phyloP scores from a whole-genome alignment of 2,888 invertebrate species.

The Endotricha flammealis region DNA sequence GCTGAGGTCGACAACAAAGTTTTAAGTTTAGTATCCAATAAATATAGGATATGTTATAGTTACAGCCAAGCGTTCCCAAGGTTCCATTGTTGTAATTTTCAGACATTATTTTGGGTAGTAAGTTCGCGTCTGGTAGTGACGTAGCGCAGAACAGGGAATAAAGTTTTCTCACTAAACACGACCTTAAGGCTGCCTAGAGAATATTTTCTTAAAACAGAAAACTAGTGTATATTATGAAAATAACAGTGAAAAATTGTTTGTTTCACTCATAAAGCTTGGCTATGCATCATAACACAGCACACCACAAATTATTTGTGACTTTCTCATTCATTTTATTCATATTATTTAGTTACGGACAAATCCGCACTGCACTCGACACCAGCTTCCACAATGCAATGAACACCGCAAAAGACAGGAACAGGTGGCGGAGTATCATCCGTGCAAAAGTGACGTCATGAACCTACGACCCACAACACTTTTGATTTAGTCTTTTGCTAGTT shows the following conservation, averaged over 20 bases:
- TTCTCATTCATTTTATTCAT: no score
- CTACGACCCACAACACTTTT: no score
- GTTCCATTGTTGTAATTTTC: slow-evolving; percentile 1
- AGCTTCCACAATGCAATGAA: no score
- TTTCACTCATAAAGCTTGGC: slow-evolving; percentile 7
- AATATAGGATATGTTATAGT: not conserved
- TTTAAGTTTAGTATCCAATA: not conserved
- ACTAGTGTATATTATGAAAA: slow-evolving; percentile 1
- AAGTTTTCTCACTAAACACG: slow-evolving; percentile 5
- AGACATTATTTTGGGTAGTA: slow-evolving; percentile 1
- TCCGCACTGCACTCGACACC: no score
- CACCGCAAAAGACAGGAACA: no score
- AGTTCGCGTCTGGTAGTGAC: slow-evolving; percentile 1
- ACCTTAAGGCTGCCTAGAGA: slow-evolving; percentile 4
- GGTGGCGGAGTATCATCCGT: no score
- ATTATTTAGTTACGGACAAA: no score
- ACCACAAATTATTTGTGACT: no score
- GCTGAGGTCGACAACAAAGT: not conserved
- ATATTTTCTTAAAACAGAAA: slow-evolving; percentile 7
- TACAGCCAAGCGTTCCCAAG: no score
- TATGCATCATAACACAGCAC: slow-evolving; percentile 4
- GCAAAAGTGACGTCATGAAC: no score
- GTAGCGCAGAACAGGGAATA: not conserved
- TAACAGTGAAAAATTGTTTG: slow-evolving; percentile 6
- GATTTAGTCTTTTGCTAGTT: no score